These are phyloP conservation scores for Pseudomyrmex dendroicus DNA, from an alignment of 1,140 invertebrate species.

Conservation along the genomic window DNA sequence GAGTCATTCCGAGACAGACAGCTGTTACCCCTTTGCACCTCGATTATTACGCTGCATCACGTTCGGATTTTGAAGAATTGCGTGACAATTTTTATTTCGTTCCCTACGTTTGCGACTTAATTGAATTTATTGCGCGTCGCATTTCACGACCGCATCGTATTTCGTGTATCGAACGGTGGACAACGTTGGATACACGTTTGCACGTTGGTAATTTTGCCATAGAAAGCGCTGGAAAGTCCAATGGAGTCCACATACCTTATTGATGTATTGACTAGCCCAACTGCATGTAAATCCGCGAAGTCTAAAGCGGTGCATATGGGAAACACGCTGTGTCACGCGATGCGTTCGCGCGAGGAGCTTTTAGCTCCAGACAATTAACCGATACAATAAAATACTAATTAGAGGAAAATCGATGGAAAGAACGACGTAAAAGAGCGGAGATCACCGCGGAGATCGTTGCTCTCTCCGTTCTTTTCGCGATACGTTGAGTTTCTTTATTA, in stretches of 20 bases:
- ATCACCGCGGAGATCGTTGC: no score
- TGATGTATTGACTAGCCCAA: background rate
- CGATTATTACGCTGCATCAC: background rate
- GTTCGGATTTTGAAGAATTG: background rate
- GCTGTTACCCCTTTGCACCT: constrained; percentile 41
- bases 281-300: background rate
- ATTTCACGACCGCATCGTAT: background rate
- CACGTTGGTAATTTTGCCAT: background rate
- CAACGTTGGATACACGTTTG: no score
- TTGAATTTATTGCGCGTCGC: background rate
- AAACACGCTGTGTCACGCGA: constrained; percentile 3
- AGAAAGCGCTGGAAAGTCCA: background rate
- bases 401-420: no score
- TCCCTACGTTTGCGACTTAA: background rate
- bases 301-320: background rate
- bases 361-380: background rate
- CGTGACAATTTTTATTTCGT: background rate
- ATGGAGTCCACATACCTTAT: background rate
- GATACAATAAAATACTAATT: background rate
- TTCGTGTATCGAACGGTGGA: background rate
- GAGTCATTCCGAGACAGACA: constrained; percentile 8
- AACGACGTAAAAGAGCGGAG: no score
- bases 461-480: no score
- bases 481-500: no score
- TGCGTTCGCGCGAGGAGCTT: background rate